phyloP scores from a whole-genome alignment of 2,888 invertebrate species.

The Linnaemya tessellans region DNA sequence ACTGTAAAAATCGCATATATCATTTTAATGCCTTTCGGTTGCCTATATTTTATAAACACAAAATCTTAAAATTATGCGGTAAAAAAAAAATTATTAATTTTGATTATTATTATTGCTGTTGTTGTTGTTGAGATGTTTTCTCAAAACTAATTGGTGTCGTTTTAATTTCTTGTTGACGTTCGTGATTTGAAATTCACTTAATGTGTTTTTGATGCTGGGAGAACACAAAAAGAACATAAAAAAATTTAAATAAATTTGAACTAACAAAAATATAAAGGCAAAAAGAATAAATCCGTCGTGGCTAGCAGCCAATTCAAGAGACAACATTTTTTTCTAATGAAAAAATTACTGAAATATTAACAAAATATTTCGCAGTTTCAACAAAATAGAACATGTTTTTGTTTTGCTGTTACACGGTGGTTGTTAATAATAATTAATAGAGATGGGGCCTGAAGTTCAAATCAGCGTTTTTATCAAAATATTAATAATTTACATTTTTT shows the following conservation, averaged over 20 bases:
- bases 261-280: background rate
- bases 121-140: background rate
- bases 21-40: background rate
- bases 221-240: background rate
- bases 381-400: background rate
- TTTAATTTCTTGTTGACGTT: conserved; percentile 21
- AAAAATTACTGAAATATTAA: background rate
- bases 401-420: too few relatives aligned
- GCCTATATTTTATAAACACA: background rate
- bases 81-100: too few relatives aligned
- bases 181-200: conserved; percentile 1
- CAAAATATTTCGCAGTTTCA: background rate
- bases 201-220: background rate
- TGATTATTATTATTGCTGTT: background rate
- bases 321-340: background rate
- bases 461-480: too few relatives aligned
- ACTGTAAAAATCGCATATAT: background rate
- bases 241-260: background rate
- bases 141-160: background rate
- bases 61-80: background rate
- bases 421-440: background rate
- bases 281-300: background rate
- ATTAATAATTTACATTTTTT: too few relatives aligned
- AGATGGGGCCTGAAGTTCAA: background rate
- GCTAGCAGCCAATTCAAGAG: conserved; percentile 11